Conservation (phyloP, 2,797 vertebrate species). For the Mus spretus region DNA sequence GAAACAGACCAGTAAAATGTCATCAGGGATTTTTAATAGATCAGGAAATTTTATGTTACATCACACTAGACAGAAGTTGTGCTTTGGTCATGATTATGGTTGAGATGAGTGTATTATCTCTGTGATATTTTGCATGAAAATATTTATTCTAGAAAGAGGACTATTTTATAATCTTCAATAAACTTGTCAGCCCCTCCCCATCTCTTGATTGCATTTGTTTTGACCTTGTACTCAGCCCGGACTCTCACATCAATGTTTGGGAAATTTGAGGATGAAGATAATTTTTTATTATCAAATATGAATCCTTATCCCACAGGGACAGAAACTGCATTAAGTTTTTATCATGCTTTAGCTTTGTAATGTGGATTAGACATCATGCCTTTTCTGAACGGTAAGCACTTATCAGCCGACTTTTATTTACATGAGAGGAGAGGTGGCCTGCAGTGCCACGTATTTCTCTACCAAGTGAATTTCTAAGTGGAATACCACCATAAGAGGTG, state of each 20-base stretch:
- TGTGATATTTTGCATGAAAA: neutral
- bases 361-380: conserved; percentile 52
- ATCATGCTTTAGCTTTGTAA: conserved; percentile 68
- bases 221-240: neutral
- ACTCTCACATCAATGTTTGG: conserved; percentile 56
- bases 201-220: neutral
- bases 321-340: conserved; percentile 69
- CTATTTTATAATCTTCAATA: conserved; percentile 22
- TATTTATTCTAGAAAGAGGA: neutral
- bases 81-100: neutral
- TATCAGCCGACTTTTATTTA: conserved; percentile 18
- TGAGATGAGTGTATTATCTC: neutral
- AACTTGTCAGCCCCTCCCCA: neutral
- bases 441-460: neutral
- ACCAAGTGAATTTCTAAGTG: neutral
- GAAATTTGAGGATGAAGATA: conserved; percentile 50
- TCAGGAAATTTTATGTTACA: neutral
- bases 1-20: neutral
- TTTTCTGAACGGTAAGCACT: conserved; percentile 50
- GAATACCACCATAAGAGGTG: neutral
- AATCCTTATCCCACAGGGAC: conserved; percentile 54
- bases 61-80: neutral
- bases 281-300: conserved; percentile 70
- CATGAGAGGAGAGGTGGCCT: neutral
- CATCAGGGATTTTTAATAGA: neutral